phyloP scores from a whole-genome alignment of 2,113 vertebrate genomes.

The Xyrauchen texanus region DNA sequence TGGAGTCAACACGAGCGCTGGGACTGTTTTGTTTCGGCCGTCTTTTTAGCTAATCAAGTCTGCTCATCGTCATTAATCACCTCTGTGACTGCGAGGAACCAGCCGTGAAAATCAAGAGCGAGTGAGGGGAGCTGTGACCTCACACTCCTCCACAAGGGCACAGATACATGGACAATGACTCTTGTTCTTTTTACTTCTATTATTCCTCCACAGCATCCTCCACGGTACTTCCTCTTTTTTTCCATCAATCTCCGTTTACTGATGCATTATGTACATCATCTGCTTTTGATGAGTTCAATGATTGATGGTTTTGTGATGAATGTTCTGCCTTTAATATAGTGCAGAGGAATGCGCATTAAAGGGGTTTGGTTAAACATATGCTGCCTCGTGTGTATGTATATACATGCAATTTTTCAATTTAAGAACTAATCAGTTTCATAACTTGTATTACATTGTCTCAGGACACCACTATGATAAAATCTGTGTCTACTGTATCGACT shows the following conservation, averaged over 20 bases:
- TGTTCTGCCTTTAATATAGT: too few relatives aligned
- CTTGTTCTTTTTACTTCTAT: constrained; percentile 1
- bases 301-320: too few relatives aligned
- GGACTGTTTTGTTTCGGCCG: constrained; percentile 39
- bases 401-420: too few relatives aligned
- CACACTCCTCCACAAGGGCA: constrained; percentile 43
- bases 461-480: too few relatives aligned
- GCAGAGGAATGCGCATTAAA: too few relatives aligned
- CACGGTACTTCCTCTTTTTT: not conserved
- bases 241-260: not conserved
- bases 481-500: too few relatives aligned
- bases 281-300: not conserved
- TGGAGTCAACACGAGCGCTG: constrained; percentile 27
- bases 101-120: constrained; percentile 44
- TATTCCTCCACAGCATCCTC: not conserved
- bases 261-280: constrained; percentile 3
- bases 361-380: too few relatives aligned
- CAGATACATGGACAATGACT: constrained; percentile 11
- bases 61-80: constrained; percentile 48
- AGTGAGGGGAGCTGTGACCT: constrained; percentile 27
- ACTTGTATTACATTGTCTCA: too few relatives aligned
- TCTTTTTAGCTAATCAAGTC: constrained; percentile 49
- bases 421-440: too few relatives aligned
- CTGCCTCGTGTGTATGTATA: too few relatives aligned
- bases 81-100: constrained; percentile 22